phyloP scores from a whole-genome alignment of 2,888 invertebrate species.

The Nemoura dubitans region DNA sequence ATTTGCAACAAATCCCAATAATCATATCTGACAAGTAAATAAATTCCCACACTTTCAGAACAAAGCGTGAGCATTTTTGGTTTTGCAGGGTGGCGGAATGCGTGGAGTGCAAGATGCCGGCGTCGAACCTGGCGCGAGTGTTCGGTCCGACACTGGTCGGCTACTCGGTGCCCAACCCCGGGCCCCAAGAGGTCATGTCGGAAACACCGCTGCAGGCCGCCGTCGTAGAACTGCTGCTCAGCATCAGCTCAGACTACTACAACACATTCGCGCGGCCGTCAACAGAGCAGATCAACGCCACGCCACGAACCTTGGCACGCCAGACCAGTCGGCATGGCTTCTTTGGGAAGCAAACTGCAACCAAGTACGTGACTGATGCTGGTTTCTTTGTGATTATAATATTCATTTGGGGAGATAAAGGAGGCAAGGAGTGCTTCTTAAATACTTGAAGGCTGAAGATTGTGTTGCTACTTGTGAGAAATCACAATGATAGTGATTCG shows the following conservation, averaged over 20 bases:
- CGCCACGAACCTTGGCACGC: neutral
- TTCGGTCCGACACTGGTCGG: slow-evolving; percentile 96
- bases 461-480: too few relatives aligned
- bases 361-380: neutral
- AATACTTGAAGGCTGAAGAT: too few relatives aligned
- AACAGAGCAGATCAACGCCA: slow-evolving; percentile 26
- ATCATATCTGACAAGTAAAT: too few relatives aligned
- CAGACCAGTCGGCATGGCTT: slow-evolving; percentile 10
- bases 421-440: too few relatives aligned
- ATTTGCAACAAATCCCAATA: too few relatives aligned
- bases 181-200: slow-evolving; percentile 75
- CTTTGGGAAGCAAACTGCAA: neutral
- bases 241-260: slow-evolving; percentile 81
- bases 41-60: too few relatives aligned
- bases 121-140: slow-evolving; percentile 86
- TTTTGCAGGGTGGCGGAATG: slow-evolving; percentile 77
- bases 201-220: slow-evolving; percentile 76
- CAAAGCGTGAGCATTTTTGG: too few relatives aligned
- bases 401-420: too few relatives aligned
- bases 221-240: slow-evolving; percentile 73
- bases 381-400: neutral
- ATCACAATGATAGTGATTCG: too few relatives aligned
- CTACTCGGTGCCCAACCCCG: slow-evolving; percentile 79
- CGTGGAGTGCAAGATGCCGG: slow-evolving; percentile 90
- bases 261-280: slow-evolving; percentile 69